These are phyloP conservation scores for Girardinichthys multiradiatus DNA, from an alignment of 2,113 vertebrate genomes.

Conservation along the genomic window DNA sequence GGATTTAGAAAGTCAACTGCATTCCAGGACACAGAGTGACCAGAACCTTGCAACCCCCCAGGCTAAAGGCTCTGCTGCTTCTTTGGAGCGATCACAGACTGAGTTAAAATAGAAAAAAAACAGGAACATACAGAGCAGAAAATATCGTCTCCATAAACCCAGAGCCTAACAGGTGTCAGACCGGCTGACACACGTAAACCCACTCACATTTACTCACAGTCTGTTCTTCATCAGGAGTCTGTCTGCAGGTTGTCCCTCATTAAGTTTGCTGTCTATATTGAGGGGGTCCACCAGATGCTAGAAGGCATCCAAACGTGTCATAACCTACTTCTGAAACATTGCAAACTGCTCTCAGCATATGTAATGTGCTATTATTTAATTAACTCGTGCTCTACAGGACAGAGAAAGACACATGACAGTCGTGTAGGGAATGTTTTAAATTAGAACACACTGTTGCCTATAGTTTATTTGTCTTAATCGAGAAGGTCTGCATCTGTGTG, in stretches of 20 bases:
- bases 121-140: slow-evolving; percentile 14
- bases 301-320: slow-evolving; percentile 64
- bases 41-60: slow-evolving; percentile 52
- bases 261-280: slow-evolving; percentile 30
- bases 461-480: slow-evolving; percentile 9
- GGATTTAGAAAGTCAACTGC: slow-evolving; percentile 78
- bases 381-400: slow-evolving; percentile 46
- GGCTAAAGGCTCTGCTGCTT: slow-evolving; percentile 37
- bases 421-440: slow-evolving; percentile 46
- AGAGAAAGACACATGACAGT: slow-evolving; percentile 18
- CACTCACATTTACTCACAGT: not conserved
- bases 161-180: slow-evolving; percentile 59
- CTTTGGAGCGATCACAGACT: slow-evolving; percentile 1
- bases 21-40: slow-evolving; percentile 69
- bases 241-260: slow-evolving; percentile 54
- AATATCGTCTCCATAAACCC: slow-evolving; percentile 39
- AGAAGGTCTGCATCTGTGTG: not conserved
- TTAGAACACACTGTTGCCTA: slow-evolving; percentile 34
- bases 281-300: slow-evolving; percentile 38
- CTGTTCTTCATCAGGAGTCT: slow-evolving; percentile 44
- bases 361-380: slow-evolving; percentile 41
- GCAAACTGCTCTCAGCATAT: slow-evolving; percentile 30
- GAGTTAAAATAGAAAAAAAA: slow-evolving; percentile 5
- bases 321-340: slow-evolving; percentile 60
- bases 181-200: slow-evolving; percentile 3